Percentiles rank a stretch among this genome's conserved stretches.
Evolutionary conservation across 2,113 vertebrate species (phyloP).

Genomic region (Oceanodroma tethys): DNA sequence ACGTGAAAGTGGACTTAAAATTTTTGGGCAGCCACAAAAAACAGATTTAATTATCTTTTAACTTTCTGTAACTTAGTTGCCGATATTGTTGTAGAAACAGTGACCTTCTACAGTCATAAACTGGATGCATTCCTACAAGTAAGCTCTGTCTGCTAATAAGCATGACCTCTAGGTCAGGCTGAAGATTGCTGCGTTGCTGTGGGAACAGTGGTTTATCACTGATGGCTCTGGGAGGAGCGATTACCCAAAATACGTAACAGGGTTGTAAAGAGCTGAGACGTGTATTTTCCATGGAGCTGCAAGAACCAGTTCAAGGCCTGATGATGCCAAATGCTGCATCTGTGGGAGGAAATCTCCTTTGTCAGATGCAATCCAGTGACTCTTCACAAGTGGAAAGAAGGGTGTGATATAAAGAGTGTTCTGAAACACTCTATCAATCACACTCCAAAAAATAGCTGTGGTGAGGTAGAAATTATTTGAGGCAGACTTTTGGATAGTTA

Average conservation of each 20-base stretch:
- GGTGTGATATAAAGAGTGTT: neutral
- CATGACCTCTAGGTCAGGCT: neutral
- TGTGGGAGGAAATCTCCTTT: neutral
- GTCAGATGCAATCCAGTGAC: neutral
- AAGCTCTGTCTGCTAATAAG: neutral
- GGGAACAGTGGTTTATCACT: neutral
- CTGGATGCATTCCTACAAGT: neutral
- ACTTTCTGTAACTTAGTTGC: neutral
- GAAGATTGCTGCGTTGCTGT: neutral
- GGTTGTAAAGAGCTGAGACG: neutral
- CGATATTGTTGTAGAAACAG: neutral
- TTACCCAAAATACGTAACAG: neutral
- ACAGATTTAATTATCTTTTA: neutral
- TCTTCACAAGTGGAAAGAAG: neutral
- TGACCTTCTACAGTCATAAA: neutral
- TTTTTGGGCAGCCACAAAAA: neutral
- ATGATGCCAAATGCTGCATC: neutral
- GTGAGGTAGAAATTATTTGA: neutral
- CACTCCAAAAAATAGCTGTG: neutral
- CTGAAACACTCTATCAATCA: neutral
- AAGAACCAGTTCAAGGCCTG: neutral
- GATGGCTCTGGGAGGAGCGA: neutral
- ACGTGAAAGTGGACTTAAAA: neutral
- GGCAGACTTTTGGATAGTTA: neutral
- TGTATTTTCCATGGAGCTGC: neutral